phyloP scores from a whole-genome alignment of 2,888 invertebrate genomes.

The Amphipoea lucens region DNA sequence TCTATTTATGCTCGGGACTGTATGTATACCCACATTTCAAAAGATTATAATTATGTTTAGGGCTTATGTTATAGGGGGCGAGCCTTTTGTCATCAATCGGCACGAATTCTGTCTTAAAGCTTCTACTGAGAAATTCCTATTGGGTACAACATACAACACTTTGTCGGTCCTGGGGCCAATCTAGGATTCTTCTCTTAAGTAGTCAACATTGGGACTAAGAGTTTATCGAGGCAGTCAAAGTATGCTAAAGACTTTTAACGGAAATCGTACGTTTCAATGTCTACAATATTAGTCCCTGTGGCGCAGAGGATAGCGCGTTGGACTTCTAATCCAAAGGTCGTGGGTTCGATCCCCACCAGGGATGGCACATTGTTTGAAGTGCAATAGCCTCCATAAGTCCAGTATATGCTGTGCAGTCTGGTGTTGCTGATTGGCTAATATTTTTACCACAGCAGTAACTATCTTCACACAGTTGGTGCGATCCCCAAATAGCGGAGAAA shows the following conservation, averaged over 20 bases:
- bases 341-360: conserved; percentile 34
- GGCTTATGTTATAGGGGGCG: background rate
- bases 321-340: conserved; percentile 34
- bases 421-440: background rate
- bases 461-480: background rate
- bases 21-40: background rate
- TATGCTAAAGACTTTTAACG: background rate
- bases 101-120: background rate
- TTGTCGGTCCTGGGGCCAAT: background rate
- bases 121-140: background rate
- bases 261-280: background rate
- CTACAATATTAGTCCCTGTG: conserved; percentile 19
- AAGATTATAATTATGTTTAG: background rate
- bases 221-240: background rate
- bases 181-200: background rate
- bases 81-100: background rate
- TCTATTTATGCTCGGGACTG: background rate
- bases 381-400: background rate
- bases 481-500: background rate
- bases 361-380: conserved; percentile 13
- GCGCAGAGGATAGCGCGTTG: conserved; percentile 40
- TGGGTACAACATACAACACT: background rate
- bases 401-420: background rate
- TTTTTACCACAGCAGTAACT: background rate
- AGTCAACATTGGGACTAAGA: background rate